Evolutionary conservation across 2,888 invertebrate species (phyloP).

Genomic region (Agonum fuliginosum): DNA sequence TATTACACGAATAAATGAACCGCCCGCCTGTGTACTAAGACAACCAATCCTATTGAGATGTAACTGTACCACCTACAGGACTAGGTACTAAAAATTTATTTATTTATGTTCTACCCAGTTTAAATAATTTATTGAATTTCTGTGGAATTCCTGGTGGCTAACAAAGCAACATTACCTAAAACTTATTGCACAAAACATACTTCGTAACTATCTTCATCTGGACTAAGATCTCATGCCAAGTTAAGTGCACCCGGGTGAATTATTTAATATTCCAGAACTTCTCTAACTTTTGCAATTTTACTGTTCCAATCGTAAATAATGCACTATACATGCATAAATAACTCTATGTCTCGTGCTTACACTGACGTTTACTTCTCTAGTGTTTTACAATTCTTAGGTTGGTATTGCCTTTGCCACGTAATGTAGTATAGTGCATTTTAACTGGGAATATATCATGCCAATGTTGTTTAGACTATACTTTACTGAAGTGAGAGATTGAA

Average conservation of each 20-base stretch:
- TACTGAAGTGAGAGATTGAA: too few relatives aligned
- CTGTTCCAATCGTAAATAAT: constrained; percentile 9
- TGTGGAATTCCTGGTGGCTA: neutral
- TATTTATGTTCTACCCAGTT: too few relatives aligned
- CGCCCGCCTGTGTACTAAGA: too few relatives aligned
- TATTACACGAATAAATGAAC: too few relatives aligned
- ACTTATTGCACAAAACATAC: neutral
- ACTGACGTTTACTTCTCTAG: constrained; percentile 9
- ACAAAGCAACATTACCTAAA: neutral
- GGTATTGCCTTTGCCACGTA: too few relatives aligned
- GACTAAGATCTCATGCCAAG: neutral
- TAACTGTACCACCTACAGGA: too few relatives aligned
- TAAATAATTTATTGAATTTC: too few relatives aligned
- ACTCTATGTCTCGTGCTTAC: neutral
- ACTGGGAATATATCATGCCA: constrained; percentile 1
- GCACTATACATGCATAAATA: neutral
- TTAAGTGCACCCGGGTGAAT: neutral
- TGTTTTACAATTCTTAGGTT: constrained; percentile 9
- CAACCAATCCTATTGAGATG: too few relatives aligned
- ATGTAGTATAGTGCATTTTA: neutral
- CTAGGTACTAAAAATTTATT: too few relatives aligned
- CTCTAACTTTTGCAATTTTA: neutral
- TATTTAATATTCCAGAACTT: constrained; percentile 7
- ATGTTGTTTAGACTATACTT: neutral
- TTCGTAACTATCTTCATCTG: neutral